Conservation (phyloP, 2,113 vertebrate genomes). For the Phrynosoma platyrhinos region DNA sequence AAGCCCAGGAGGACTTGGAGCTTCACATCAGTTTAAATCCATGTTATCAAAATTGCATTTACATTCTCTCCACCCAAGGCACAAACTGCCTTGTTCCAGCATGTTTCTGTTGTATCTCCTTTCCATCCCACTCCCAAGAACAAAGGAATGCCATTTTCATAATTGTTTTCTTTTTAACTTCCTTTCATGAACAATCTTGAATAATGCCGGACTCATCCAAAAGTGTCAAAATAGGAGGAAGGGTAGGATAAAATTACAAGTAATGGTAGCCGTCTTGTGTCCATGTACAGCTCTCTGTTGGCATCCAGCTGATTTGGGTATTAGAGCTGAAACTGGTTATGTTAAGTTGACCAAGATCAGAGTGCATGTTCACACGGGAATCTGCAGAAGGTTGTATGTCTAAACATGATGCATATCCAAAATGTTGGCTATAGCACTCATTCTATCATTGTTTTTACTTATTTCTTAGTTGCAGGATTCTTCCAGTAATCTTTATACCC, state of each 20-base stretch:
- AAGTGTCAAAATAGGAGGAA: neutral
- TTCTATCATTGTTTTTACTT: neutral
- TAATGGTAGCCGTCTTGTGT: neutral
- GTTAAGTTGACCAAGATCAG: conserved; percentile 9
- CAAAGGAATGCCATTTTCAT: neutral
- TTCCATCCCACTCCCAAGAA: neutral
- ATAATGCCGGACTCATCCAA: neutral
- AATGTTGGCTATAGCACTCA: neutral
- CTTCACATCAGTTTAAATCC: conserved; percentile 28
- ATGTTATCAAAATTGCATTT: conserved; percentile 6
- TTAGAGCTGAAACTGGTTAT: neutral
- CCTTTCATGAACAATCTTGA: accelerated
- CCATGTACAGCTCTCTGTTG: neutral
- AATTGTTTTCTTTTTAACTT: neutral
- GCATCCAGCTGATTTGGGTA: neutral
- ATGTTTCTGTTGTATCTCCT: neutral
- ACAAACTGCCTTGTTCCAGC: neutral
- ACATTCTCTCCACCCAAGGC: neutral
- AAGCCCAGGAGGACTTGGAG: conserved; percentile 5
- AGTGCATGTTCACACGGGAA: neutral
- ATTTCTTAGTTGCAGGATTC: neutral
- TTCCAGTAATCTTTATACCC: neutral
- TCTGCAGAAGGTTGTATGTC: no score
- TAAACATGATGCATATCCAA: neutral
- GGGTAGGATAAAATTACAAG: neutral